These are phyloP conservation scores for Gallinago nigripennis DNA, from an alignment of 2,797 vertebrate species.

Conservation along the genomic window DNA sequence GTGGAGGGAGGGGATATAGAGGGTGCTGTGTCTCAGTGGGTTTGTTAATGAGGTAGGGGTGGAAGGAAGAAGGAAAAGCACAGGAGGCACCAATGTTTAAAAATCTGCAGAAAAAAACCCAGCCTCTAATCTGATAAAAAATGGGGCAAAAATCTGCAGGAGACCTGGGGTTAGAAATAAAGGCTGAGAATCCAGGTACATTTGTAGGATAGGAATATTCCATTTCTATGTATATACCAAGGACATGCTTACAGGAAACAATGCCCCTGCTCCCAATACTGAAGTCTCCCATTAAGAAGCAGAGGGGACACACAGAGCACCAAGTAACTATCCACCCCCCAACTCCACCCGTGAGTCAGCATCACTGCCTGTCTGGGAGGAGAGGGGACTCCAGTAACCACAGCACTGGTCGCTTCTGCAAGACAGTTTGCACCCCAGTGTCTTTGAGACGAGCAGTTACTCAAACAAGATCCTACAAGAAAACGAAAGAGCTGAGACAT, in stretches of 20 bases:
- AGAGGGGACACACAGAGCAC: not conserved
- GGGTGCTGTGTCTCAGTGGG: not conserved
- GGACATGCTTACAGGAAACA: not conserved
- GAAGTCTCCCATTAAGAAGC: not conserved
- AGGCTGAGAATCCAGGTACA: not conserved
- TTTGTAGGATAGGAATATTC: not conserved
- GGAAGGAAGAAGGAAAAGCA: not conserved
- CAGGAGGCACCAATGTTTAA: not conserved
- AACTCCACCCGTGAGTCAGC: not conserved
- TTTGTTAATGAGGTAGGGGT: not conserved
- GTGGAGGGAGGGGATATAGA: not conserved
- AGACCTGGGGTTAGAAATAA: not conserved
- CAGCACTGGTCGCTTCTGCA: not conserved
- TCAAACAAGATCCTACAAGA: not conserved
- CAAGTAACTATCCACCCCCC: not conserved
- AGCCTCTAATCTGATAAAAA: not conserved
- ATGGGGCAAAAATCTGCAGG: not conserved
- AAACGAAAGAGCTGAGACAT: not conserved
- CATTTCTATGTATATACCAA: not conserved
- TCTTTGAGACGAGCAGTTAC: not conserved
- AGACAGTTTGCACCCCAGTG: not conserved
- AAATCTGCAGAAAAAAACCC: not conserved
- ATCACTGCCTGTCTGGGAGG: not conserved
- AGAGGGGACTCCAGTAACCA: not conserved
- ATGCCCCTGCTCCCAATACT: no score